phyloP scores from a whole-genome alignment of 2,888 invertebrate genomes.

The Chelonus formosanus region DNA sequence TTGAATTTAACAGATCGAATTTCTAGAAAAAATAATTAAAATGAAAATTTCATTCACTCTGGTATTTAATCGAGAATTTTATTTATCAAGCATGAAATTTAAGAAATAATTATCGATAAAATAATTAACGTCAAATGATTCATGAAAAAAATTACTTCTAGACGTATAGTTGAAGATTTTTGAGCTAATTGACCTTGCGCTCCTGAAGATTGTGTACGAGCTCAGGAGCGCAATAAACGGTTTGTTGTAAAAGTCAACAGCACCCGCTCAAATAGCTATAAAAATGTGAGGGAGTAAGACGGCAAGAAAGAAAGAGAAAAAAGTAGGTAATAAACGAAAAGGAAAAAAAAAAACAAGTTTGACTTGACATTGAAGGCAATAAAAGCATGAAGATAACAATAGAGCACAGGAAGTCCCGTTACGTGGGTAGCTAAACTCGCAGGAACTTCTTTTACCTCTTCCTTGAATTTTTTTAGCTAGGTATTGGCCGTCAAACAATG shows the following conservation, averaged over 20 bases:
- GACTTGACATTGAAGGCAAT: slow-evolving; percentile 35
- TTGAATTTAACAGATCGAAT: no score
- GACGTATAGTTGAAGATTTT: no score
- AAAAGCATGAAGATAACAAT: slow-evolving; percentile 46
- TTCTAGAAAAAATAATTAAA: no score
- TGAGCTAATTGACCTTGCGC: slow-evolving; percentile 51
- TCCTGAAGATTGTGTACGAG: slow-evolving; percentile 48
- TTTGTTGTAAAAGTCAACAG: slow-evolving; percentile 53
- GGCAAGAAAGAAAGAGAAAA: slow-evolving; percentile 39
- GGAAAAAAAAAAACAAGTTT: slow-evolving; percentile 32
- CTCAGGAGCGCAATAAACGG: slow-evolving; percentile 48
- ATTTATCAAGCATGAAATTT: no score
- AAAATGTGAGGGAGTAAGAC: slow-evolving; percentile 44
- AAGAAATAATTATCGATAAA: no score
- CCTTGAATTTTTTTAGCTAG: slow-evolving; percentile 9
- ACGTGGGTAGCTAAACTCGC: slow-evolving; percentile 35
- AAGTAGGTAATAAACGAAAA: slow-evolving; percentile 24
- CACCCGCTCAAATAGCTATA: slow-evolving; percentile 55
- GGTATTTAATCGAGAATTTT: no score
- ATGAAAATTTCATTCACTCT: no score
- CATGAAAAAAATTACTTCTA: no score
- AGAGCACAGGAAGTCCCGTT: slow-evolving; percentile 49
- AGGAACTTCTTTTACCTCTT: slow-evolving; percentile 8
- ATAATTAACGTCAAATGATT: no score
- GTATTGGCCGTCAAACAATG: no score